Base-by-base conservation (phyloP, 2,113 vertebrate species). In the Geococcyx californianus region DNA sequence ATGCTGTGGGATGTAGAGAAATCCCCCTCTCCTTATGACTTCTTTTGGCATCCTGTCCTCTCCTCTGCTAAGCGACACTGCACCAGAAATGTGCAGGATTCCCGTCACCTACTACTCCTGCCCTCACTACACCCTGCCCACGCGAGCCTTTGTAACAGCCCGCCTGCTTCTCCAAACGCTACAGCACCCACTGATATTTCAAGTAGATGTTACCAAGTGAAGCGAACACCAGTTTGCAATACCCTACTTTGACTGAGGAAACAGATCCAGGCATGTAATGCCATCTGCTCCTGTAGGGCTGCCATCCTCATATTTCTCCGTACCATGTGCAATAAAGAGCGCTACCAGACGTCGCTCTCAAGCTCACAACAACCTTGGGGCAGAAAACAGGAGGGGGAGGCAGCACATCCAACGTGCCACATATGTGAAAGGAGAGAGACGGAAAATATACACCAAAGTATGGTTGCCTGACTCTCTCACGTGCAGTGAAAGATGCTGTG, bases 261-360 rank as follows among this genome's bases (percentile, higher is more conserved):
- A 98, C 94, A 88, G 96, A 97, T 95, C 96, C 97, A 98, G 97
- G 96, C 82, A 11, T 96, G 94, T 81, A 96, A 87, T 95, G 94
- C 98, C 98, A 98, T 98, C 98, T 98, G 98, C 96, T 98, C 97
- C 87, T 97, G 90, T 85, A 97, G 95, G 28, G 89, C 90, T 97
- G 98, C 97, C 97, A 98, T 97, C 95, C 96, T 97, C 95, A 15
- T 95, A 96, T 97, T 97, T 97, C 94, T 97, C 95, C 93, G 85
- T 51, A 91, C 44, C 29, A 60, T 80, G 84, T 94, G 82, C 96
- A 94, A 97, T 94, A 95, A 97, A 97, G 94, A 98, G 87, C 16
- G 15, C 84, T 94, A 97, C 76, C 73, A 94, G 88, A 96, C 64
- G 72, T 97, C 93, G 77, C 80, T 97, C 90, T 94, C 84, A 68